Conservation (phyloP, 2,113 vertebrate genomes). For the Pachypanchax playfairii region DNA sequence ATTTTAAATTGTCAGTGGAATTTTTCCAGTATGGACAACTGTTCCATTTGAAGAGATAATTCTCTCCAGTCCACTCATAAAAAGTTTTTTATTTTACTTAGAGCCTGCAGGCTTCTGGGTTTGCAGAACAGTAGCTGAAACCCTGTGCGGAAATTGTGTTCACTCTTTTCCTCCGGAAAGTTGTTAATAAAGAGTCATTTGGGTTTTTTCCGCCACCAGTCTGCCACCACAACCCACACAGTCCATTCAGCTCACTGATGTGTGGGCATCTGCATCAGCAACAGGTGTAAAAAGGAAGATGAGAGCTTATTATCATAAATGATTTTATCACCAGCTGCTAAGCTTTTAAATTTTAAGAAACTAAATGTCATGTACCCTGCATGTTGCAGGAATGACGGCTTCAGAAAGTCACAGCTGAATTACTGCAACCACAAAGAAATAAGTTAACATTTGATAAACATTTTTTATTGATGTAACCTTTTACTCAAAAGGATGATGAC, state of each 20-base stretch:
- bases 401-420: background rate
- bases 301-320: background rate
- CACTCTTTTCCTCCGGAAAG: background rate
- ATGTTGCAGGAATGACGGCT: background rate
- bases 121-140: background rate
- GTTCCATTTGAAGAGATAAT: background rate
- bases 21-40: no score
- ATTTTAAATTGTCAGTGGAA: no score
- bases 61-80: background rate
- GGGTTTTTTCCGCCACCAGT: background rate
- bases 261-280: background rate
- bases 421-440: background rate
- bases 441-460: background rate
- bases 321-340: background rate
- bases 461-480: no score
- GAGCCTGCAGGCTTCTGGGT: background rate
- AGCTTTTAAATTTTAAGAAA: background rate
- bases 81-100: background rate
- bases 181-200: conserved; percentile 9
- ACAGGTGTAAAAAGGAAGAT: background rate
- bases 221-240: conserved; percentile 1
- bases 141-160: background rate
- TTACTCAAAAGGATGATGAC: no score
- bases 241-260: conserved; percentile 1
- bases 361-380: background rate